Evolutionary conservation across 2,797 vertebrate species (phyloP).

Genomic region (Tragelaphus oryx): DNA sequence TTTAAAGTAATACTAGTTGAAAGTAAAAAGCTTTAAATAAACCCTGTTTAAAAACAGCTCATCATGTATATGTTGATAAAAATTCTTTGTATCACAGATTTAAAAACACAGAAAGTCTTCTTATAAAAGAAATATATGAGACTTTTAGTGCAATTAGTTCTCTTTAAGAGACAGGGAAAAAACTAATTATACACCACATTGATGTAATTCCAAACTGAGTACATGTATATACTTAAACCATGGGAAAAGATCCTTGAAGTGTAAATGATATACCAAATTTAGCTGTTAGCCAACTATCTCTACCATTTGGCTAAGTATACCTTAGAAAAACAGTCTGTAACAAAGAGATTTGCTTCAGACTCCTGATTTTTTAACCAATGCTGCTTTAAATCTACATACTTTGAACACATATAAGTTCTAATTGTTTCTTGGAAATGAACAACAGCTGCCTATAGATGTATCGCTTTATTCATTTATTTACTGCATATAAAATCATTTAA

Average conservation of each 20-base stretch:
- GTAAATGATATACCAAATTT: neutral
- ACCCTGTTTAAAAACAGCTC: neutral
- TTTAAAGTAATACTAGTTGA: neutral
- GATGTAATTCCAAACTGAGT: neutral
- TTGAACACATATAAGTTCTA: neutral
- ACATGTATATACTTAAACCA: neutral
- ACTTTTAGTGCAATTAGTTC: neutral
- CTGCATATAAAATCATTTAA: neutral
- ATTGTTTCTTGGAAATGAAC: neutral
- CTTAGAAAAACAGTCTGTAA: neutral
- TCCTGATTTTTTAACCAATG: neutral
- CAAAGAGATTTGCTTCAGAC: neutral
- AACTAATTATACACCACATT: neutral
- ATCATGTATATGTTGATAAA: neutral
- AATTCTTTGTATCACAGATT: neutral
- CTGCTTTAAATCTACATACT: neutral
- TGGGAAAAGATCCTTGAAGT: neutral
- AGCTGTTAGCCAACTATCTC: neutral
- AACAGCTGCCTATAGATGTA: neutral
- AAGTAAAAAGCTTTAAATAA: neutral
- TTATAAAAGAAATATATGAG: neutral
- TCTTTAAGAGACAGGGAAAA: neutral
- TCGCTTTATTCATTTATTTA: neutral
- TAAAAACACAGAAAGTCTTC: neutral
- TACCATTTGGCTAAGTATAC: neutral